phyloP scores from a whole-genome alignment of 2,113 vertebrate species.

The Camarhynchus parvulus region DNA sequence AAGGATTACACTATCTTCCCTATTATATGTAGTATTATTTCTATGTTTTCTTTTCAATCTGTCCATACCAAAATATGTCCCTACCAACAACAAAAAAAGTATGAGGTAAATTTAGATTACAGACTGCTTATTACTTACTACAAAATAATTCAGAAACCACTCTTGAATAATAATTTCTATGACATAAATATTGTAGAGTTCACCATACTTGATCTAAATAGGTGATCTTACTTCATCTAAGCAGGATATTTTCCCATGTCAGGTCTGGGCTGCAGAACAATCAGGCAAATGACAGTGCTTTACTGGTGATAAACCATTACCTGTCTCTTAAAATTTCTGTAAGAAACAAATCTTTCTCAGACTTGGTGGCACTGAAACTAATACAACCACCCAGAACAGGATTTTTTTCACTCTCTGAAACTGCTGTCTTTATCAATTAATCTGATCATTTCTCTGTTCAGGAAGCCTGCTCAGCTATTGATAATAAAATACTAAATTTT shows the following conservation, averaged over 20 bases:
- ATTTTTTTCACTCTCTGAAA: neutral
- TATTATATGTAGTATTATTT: neutral
- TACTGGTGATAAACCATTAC: neutral
- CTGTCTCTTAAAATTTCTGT: neutral
- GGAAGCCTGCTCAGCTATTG: neutral
- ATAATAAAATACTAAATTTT: neutral
- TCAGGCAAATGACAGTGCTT: neutral
- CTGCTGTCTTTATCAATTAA: slow-evolving; percentile 4
- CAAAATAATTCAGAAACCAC: neutral
- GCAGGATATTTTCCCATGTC: neutral
- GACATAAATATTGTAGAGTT: neutral
- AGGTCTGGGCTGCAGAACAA: neutral
- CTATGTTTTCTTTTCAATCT: neutral
- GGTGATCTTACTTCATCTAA: neutral
- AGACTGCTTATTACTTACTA: neutral
- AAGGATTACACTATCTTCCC: slow-evolving; percentile 2
- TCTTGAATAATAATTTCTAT: neutral
- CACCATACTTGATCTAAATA: neutral
- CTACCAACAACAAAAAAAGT: neutral
- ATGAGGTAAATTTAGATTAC: neutral
- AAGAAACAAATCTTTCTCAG: slow-evolving; percentile 10
- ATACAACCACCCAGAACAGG: neutral
- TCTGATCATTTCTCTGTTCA: neutral
- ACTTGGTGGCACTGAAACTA: neutral
- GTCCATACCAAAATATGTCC: neutral